A percentile compares a stretch with the other conserved stretches of the same genome.
phyloP scores from a whole-genome alignment of 2,113 vertebrate genomes.

The Turnix velox region DNA sequence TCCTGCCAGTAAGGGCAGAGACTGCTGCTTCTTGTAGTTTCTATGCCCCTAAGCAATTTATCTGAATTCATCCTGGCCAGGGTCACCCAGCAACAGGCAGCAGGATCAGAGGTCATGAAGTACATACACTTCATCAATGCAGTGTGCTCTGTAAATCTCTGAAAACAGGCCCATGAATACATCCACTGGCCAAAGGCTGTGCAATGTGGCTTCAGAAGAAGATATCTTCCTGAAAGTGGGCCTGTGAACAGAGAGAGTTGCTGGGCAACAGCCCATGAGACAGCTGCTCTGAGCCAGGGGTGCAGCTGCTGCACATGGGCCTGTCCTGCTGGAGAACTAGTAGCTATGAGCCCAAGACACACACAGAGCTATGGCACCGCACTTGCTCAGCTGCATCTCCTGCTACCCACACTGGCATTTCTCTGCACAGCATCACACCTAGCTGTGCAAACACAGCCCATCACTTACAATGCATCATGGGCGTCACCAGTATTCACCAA shows the following conservation, averaged over 20 bases:
- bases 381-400: not conserved
- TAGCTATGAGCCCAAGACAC: not conserved
- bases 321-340: not conserved
- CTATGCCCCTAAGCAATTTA: rapidly evolving
- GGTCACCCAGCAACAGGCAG: not conserved
- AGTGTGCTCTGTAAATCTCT: not conserved
- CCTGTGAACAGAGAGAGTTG: not conserved
- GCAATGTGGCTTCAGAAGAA: not conserved
- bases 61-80: not conserved
- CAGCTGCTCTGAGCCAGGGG: not conserved
- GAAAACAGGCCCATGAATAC: not conserved
- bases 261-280: not conserved
- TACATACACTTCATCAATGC: not conserved
- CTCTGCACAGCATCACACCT: not conserved
- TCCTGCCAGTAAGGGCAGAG: not conserved
- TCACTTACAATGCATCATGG: rapidly evolving
- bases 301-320: not conserved
- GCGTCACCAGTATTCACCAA: not conserved
- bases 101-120: not conserved
- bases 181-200: not conserved
- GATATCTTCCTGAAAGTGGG: rapidly evolving
- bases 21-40: not conserved
- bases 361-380: not conserved
- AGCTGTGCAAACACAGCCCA: not conserved
- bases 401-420: rapidly evolving